Evolutionary conservation across 2,797 vertebrate species (phyloP).

Genomic region (Sarcoramphus papa): DNA sequence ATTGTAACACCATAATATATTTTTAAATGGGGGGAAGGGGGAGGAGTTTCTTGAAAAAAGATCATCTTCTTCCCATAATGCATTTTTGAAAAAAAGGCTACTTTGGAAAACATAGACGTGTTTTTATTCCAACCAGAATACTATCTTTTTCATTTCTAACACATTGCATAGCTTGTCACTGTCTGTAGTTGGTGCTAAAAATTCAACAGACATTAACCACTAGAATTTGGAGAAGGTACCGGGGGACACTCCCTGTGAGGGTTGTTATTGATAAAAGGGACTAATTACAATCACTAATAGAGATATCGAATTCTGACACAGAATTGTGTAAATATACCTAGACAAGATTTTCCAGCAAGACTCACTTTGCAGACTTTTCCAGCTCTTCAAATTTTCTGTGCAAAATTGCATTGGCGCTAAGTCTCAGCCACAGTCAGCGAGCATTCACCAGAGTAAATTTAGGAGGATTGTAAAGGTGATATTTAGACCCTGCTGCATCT

Average conservation of each 20-base stretch:
- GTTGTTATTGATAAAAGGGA: background rate
- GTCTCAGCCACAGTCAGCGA: background rate
- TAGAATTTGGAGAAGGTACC: background rate
- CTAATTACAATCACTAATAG: background rate
- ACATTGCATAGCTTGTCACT: background rate
- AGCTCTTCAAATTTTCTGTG: background rate
- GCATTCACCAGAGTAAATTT: background rate
- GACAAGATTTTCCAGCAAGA: background rate
- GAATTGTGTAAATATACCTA: background rate
- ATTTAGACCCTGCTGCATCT: background rate
- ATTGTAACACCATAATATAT: background rate
- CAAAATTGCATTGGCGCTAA: background rate
- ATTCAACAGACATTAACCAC: background rate
- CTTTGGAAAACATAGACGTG: background rate
- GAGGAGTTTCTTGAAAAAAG: background rate
- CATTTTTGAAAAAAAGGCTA: background rate
- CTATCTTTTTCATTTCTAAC: background rate
- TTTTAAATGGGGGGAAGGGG: background rate
- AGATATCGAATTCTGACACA: background rate
- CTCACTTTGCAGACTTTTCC: background rate
- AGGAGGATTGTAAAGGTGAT: background rate
- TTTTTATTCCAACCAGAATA: background rate
- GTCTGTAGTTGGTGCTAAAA: background rate
- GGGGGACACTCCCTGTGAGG: background rate
- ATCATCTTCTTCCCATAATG: background rate